Base-by-base conservation (phyloP, 2,797 vertebrate genomes). In the Poeciliopsis turneri region DNA sequence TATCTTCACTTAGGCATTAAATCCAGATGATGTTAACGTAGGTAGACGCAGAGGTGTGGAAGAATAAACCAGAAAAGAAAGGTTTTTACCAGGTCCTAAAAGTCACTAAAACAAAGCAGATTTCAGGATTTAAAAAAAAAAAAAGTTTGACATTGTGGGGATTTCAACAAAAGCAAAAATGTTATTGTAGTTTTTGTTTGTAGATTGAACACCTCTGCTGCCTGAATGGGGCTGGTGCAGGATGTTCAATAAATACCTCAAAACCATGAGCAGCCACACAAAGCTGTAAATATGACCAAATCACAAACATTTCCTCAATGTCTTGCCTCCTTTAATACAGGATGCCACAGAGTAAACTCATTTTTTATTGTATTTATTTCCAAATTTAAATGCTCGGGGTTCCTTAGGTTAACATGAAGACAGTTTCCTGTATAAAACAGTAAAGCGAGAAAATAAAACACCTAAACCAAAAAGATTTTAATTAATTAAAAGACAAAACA, bases 271-370 rank as follows among this genome's bases (percentile, higher is more conserved):
- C 82, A 78, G 88, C 86, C 84, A 79, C 86, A 85, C 57, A 71
- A 86, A 89, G 88, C 84, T 89, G 89, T 84, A 84, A 88, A 92
- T 89, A 90, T 87, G 28, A 84, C 84, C 45, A 59, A 88, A 86
- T 83, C 82, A 77, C 82, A 45, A 85, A 89, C 75, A 92, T 89
- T 92, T 92, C 87, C 90, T 92, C 83, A 76, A 87, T 83, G 88
- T 91, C 86, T 90, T 85, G 74, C 79, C 74, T 84, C 81, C 78
- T 86, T 82, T 79, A 75, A 88, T 83, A 75, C 83, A 86, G 85
- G 80, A 92, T 90, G 82, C 81, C 84, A 82, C 81, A 81, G 1
- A 72, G 80, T 86, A 79, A 87, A 59, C 74, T 79, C 23, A 61
- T 74, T 57, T 53, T 71, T 84, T 79, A 33, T 73, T 59, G 45